Base-by-base conservation (phyloP, 2,113 vertebrate species). In the Pseudonaja textilis region DNA sequence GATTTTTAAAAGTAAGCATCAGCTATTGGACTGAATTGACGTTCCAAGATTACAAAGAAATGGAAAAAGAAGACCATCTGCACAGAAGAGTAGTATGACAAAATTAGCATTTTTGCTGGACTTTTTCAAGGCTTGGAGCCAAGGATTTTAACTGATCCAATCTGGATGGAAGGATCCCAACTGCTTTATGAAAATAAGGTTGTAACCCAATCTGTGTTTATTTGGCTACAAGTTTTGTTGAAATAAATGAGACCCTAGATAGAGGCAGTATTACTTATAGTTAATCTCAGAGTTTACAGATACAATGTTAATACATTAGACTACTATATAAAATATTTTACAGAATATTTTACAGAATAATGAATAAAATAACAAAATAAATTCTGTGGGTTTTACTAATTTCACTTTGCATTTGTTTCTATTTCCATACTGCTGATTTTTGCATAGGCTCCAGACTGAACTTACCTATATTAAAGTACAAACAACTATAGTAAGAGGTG, bases 1-100 rank as follows among this genome's bases (percentile, higher is more conserved):
- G 92, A 90, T 90, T 95, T 42, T 57, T 86, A 10, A 85, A 91
- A 91, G 10, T 34, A 50, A 20, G 18, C 59, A 89, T 57, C 22
- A 59, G 20, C 81, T 87, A 87, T 89, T 18, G 39, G 42, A 88
- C 22, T 18, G 94, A 85, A 90, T 55, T 91, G 23, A 87, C 92
- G 12, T 47, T 86, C 54, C 18, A n/a, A 61, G 14, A 45, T 10
- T 50, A 26, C 14, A 87, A 87, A n/a, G 23, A 29, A 59, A 92
- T 42, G 22, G 20, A 47, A 81, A 88, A 90, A 87, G 56, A 54
- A 25, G 81, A 34, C 45, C 12, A 81, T 45, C 52, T 42, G 55
- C 39, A 90, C 52, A 88, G 59, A 88, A 39, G 39, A 74, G 89
- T 88, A 50, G 88, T 29, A 74, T 55, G 23, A 29, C 52, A 42